Evolutionary conservation across 2,888 invertebrate species (phyloP).

Genomic region (Dynastes grantii): DNA sequence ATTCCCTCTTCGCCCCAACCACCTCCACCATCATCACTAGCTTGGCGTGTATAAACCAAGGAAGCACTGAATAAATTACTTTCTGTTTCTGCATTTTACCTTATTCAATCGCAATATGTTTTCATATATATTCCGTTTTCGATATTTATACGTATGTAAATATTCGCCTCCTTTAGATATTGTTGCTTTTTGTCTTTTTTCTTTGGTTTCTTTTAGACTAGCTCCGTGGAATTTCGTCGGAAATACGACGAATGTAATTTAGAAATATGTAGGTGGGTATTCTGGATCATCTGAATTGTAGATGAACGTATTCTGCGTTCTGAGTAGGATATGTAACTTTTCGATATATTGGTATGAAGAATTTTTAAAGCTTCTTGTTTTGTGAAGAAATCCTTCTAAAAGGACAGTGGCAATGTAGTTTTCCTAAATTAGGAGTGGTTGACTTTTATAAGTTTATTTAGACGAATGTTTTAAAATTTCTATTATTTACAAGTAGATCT

Average conservation of each 20-base stretch:
- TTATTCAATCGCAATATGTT: conserved; percentile 36
- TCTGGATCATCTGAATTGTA: background rate
- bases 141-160: conserved; percentile 24
- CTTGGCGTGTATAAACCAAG: background rate
- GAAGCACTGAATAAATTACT: conserved; percentile 24
- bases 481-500: too few relatives aligned
- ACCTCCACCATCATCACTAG: background rate
- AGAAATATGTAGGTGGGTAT: conserved; percentile 1
- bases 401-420: too few relatives aligned
- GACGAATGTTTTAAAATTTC: too few relatives aligned
- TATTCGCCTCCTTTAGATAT: conserved; percentile 3
- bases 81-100: conserved; percentile 26
- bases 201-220: background rate
- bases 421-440: too few relatives aligned
- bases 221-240: background rate
- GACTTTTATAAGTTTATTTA: too few relatives aligned
- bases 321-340: too few relatives aligned
- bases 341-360: too few relatives aligned
- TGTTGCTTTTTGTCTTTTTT: background rate
- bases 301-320: too few relatives aligned
- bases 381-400: too few relatives aligned
- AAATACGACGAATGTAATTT: conserved; percentile 5
- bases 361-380: too few relatives aligned
- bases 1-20: background rate
- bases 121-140: conserved; percentile 28